Evolutionary conservation across 2,888 invertebrate genomes (phyloP).

Genomic region (Aphodius granarius): DNA sequence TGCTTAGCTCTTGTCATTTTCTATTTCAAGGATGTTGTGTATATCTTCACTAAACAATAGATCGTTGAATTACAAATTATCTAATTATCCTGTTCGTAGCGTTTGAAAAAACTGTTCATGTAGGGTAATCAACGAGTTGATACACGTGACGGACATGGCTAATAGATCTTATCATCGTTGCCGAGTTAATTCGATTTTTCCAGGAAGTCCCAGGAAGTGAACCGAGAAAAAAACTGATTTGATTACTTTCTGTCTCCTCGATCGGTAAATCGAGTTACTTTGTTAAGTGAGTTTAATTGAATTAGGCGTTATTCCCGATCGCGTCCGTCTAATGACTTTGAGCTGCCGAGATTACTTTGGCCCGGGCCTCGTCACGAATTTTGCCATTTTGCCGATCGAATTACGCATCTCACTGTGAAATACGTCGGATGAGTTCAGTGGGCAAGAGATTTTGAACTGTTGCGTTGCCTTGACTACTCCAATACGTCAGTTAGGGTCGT

Average conservation of each 20-base stretch:
- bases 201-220: not conserved
- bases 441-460: not conserved
- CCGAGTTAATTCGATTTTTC: not conserved
- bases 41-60: too few species aligned
- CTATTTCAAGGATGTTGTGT: too few species aligned
- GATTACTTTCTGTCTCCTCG: conserved; percentile 24
- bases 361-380: not conserved
- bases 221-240: conserved; percentile 19
- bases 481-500: too few species aligned
- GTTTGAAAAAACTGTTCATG: not conserved
- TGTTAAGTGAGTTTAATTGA: conserved; percentile 12
- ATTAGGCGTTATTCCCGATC: not conserved
- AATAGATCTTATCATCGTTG: not conserved
- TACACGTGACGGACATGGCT: not conserved
- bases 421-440: not conserved
- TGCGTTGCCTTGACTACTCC: too few species aligned
- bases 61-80: too few species aligned
- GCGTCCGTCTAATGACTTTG: not conserved
- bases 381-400: not conserved
- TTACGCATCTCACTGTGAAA: not conserved
- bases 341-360: not conserved
- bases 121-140: not conserved
- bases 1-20: too few species aligned
- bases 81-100: too few species aligned
- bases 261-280: conserved; percentile 21